Percentiles rank a stretch among this genome's conserved stretches.
Evolutionary conservation across 1,140 invertebrate genomes (phyloP).

Genomic region (Samia ricini): DNA sequence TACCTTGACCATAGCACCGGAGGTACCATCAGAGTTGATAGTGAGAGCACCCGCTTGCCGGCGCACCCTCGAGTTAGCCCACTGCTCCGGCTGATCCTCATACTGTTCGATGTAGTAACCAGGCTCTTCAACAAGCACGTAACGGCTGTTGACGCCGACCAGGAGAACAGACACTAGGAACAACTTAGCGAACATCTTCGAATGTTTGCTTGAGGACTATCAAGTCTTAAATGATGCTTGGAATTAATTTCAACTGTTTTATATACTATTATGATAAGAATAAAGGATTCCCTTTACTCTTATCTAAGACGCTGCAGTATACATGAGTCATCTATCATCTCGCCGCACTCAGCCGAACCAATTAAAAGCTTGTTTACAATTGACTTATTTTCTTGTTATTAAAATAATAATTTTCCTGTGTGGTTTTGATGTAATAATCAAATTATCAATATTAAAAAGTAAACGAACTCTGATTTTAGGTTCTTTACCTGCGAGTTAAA

Average conservation of each 20-base stretch:
- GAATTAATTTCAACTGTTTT: not conserved
- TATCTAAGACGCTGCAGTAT: not conserved
- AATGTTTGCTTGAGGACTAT: not conserved
- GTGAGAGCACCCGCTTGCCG: not conserved
- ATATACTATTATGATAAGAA: not conserved
- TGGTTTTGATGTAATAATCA: no score
- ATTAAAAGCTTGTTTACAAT: no score
- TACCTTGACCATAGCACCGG: not conserved
- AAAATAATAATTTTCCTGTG: no score
- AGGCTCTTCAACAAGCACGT: not conserved
- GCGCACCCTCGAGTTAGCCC: not conserved
- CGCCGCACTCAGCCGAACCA: no score
- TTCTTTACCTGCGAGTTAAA: no score
- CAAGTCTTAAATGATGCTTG: not conserved
- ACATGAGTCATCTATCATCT: no score
- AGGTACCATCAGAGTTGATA: constrained; percentile 1
- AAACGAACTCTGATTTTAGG: no score
- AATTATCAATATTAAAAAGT: no score
- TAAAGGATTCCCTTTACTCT: not conserved
- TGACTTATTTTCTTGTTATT: no score
- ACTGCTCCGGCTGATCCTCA: not conserved
- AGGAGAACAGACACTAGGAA: not conserved
- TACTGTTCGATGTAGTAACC: not conserved
- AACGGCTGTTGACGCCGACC: not conserved
- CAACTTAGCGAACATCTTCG: not conserved